These are phyloP conservation scores for Phenganax subtilis DNA, from an alignment of 92 coral and sea anemone species.

Conservation along the genomic window DNA sequence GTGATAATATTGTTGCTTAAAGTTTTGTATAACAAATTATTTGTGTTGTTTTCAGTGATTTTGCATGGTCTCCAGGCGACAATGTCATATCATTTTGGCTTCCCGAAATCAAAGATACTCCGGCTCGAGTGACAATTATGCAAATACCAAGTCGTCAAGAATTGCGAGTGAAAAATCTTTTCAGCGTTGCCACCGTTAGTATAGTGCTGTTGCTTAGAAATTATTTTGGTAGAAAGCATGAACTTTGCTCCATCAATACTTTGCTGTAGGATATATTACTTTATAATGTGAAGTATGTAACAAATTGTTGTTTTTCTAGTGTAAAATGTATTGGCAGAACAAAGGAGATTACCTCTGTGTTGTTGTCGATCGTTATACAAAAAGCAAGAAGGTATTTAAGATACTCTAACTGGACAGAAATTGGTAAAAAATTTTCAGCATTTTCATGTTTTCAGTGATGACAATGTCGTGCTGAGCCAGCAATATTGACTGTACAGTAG, in stretches of 20 bases:
- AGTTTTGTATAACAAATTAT: conserved; percentile 56
- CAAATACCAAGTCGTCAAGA: conserved; percentile 81
- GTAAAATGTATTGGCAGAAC: conserved; percentile 95
- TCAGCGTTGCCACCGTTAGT: conserved; percentile 88
- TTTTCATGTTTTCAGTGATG: conserved; percentile 71
- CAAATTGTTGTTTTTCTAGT: conserved; percentile 44
- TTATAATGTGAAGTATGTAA: background rate
- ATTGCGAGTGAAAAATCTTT: conserved; percentile 88
- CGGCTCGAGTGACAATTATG: conserved; percentile 96
- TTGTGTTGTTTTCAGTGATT: conserved; percentile 59
- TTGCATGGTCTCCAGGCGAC: conserved; percentile 93
- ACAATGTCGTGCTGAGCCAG: conserved; percentile 41
- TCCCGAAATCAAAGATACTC: conserved; percentile 93
- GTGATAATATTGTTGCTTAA: conserved; percentile 67
- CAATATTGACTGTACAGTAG: conserved; percentile 13
- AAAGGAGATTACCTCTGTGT: conserved; percentile 93
- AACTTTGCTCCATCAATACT: no score
- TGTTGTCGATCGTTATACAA: conserved; percentile 89
- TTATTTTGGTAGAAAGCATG: no score
- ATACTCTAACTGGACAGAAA: background rate
- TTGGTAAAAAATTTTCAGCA: conserved; percentile 61
- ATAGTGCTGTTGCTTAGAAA: background rate
- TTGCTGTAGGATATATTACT: background rate
- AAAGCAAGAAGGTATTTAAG: conserved; percentile 75
- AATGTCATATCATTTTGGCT: conserved; percentile 90